These are phyloP conservation scores for Scaptomyza pallida DNA, from an alignment of 1,140 invertebrate genomes.

Conservation along the genomic window DNA sequence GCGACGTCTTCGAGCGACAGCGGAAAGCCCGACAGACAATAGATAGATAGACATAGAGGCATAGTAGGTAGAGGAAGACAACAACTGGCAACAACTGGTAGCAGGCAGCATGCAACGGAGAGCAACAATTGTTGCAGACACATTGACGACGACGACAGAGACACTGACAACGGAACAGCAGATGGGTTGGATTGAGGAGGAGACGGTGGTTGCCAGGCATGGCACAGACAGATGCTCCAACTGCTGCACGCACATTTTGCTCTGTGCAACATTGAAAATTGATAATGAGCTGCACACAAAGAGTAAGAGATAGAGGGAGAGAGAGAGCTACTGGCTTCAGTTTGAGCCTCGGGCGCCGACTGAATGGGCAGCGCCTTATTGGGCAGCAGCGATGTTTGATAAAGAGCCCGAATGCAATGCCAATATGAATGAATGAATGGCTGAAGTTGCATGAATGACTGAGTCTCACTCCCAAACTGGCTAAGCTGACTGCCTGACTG, in stretches of 20 bases:
- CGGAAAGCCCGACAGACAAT: constrained; percentile 11
- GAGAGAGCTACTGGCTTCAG: not conserved
- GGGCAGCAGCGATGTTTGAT: constrained; percentile 60
- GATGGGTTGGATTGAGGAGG: not conserved
- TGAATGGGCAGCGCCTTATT: constrained; percentile 52
- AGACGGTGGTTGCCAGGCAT: not conserved
- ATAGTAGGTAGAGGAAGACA: constrained; percentile 1
- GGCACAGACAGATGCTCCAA: constrained; percentile 47
- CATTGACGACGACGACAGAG: constrained; percentile 62
- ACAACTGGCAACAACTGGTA: not conserved
- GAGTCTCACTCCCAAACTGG: constrained; percentile 5
- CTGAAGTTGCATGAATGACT: constrained; percentile 56
- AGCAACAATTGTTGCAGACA: constrained; percentile 81
- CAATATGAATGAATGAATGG: constrained; percentile 48
- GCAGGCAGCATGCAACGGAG: constrained; percentile 27
- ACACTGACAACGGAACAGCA: constrained; percentile 18
- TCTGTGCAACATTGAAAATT: constrained; percentile 69
- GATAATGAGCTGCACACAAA: constrained; percentile 63
- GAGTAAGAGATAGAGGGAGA: not conserved
- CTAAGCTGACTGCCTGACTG: constrained; percentile 36
- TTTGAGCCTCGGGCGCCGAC: not conserved
- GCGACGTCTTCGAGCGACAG: constrained; percentile 50
- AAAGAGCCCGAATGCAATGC: constrained; percentile 26
- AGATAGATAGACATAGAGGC: constrained; percentile 14
- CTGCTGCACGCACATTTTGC: constrained; percentile 57